These are phyloP conservation scores for Saxicola maurus DNA, from an alignment of 2,797 vertebrate genomes.

Conservation along the genomic window DNA sequence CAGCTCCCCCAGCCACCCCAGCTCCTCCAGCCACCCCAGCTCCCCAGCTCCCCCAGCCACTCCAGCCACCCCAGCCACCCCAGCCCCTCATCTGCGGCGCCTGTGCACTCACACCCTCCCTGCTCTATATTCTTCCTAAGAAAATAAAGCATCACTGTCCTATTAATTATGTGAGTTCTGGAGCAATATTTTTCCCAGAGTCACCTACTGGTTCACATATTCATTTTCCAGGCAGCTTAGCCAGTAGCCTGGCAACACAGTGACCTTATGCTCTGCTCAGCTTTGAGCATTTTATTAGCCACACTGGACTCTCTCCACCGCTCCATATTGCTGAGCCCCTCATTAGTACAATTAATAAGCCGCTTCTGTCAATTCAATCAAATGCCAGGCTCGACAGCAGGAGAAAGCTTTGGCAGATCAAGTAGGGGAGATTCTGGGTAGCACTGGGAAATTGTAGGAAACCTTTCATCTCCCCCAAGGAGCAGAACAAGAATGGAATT, in stretches of 20 bases:
- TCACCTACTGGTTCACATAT: conserved; percentile 50
- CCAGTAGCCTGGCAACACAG: conserved; percentile 66
- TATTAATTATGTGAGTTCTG: conserved; percentile 44
- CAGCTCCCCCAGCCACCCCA: too few species aligned
- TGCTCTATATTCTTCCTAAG: not conserved
- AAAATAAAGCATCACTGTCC: conserved; percentile 46
- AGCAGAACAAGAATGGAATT: conserved; percentile 45
- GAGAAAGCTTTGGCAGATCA: conserved; percentile 61
- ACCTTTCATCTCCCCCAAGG: conserved; percentile 55
- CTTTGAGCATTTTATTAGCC: conserved; percentile 52
- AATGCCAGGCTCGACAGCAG: conserved; percentile 41
- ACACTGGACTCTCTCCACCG: conserved; percentile 49
- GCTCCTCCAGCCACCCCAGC: not conserved
- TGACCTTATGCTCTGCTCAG: conserved; percentile 59
- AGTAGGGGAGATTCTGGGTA: conserved; percentile 45
- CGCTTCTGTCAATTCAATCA: conserved; percentile 58
- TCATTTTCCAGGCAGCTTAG: conserved; percentile 50
- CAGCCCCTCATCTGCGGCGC: accelerated
- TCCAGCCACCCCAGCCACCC: not conserved
- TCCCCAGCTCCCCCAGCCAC: not conserved
- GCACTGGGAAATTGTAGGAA: conserved; percentile 39
- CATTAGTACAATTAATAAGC: conserved; percentile 73
- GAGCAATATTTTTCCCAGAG: conserved; percentile 48
- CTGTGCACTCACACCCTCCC: not conserved
- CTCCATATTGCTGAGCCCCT: conserved; percentile 53